phyloP scores from a whole-genome alignment of 2,888 invertebrate species.

The Lamproptera curius region DNA sequence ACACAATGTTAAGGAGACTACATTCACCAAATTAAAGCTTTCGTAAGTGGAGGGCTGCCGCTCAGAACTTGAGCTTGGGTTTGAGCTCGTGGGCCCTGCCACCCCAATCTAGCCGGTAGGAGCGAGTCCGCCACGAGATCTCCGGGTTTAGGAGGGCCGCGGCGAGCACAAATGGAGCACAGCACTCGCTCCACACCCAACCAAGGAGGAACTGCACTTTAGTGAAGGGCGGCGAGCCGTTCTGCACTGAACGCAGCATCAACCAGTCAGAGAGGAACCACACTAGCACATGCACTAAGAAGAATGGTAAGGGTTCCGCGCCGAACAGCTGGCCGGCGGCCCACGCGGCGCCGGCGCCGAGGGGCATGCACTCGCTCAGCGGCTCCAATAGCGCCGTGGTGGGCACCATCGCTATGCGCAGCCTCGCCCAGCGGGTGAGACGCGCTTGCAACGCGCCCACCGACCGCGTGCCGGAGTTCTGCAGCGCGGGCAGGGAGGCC shows the following conservation, averaged over 20 bases:
- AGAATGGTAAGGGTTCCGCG: conserved; percentile 94
- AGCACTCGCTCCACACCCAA: conserved; percentile 95
- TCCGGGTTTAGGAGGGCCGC: conserved; percentile 92
- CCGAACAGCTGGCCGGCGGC: conserved; percentile 89
- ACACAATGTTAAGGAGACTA: conserved; percentile 31
- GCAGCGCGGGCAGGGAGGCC: conserved; percentile 95
- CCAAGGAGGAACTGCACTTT: conserved; percentile 96
- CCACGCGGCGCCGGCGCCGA: conserved; percentile 95
- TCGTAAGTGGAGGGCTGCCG: conserved; percentile 38
- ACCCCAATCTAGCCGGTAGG: conserved; percentile 96
- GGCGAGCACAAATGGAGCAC: conserved; percentile 92
- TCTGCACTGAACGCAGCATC: conserved; percentile 92
- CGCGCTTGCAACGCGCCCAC: conserved; percentile 92
- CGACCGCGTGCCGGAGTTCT: conserved; percentile 94
- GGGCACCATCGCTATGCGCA: conserved; percentile 97
- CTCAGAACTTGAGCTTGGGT: conserved; percentile 83
- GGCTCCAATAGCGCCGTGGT: conserved; percentile 95
- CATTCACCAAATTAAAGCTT: conserved; percentile 68
- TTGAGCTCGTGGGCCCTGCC: conserved; percentile 94
- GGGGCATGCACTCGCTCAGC: conserved; percentile 94
- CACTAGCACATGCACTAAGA: conserved; percentile 92
- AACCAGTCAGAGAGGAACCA: conserved; percentile 99
- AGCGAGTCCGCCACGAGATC: conserved; percentile 95
- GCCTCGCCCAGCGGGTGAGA: conserved; percentile 94
- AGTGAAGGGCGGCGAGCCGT: conserved; percentile 94